A percentile compares a stretch with the other conserved stretches of the same genome.
These are phyloP conservation scores for Phrynosoma platyrhinos DNA, from an alignment of 2,113 vertebrate genomes.

Conservation along the genomic window DNA sequence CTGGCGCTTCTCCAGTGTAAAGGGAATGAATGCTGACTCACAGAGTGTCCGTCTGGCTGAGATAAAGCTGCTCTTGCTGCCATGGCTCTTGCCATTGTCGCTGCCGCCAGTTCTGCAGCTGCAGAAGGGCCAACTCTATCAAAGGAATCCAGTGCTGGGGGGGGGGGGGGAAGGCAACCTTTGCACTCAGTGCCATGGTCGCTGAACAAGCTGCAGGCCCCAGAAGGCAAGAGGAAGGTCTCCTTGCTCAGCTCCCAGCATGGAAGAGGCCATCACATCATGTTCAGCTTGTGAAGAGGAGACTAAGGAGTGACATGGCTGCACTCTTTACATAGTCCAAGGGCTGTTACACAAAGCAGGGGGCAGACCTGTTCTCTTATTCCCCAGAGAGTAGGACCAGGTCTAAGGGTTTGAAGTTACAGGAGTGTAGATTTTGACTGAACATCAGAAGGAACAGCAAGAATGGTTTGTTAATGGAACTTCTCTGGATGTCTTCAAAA, in stretches of 20 bases:
- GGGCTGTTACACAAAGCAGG: too few species aligned
- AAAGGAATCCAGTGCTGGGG: neutral
- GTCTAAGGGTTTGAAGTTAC: too few species aligned
- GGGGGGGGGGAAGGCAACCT: neutral
- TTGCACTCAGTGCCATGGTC: neutral
- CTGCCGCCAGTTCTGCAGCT: neutral
- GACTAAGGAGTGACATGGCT: too few species aligned
- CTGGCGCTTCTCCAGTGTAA: conserved; percentile 51
- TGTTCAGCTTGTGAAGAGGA: too few species aligned
- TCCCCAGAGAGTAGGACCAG: too few species aligned
- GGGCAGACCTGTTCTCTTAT: too few species aligned
- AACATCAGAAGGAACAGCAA: too few species aligned
- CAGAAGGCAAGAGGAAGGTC: neutral
- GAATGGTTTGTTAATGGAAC: too few species aligned
- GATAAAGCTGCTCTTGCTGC: neutral
- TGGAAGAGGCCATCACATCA: conserved; percentile 12
- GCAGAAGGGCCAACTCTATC: neutral
- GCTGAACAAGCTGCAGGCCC: neutral
- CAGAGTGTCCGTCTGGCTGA: conserved; percentile 27
- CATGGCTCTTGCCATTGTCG: neutral
- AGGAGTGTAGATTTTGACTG: too few species aligned
- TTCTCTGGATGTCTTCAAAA: too few species aligned
- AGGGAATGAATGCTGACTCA: conserved; percentile 46
- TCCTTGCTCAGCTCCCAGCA: too few species aligned
- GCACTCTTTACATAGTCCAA: too few species aligned